Conservation (phyloP, 2,797 vertebrate species). For the Sebastolobus alascanus region DNA sequence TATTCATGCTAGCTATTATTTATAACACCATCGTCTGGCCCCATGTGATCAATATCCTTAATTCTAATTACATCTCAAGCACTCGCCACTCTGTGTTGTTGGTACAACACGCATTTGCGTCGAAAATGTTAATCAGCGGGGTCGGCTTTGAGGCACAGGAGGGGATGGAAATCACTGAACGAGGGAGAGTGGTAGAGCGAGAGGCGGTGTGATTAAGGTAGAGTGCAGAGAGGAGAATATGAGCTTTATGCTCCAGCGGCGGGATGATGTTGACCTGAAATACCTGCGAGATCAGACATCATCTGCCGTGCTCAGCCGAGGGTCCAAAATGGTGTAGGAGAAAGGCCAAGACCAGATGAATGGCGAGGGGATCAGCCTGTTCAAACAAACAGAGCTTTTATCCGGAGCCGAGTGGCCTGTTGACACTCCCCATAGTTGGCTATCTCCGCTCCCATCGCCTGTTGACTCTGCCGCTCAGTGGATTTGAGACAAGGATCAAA, state of each 20-base stretch:
- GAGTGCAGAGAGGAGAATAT: slow-evolving; percentile 53
- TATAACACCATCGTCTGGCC: slow-evolving; percentile 80
- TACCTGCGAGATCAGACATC: slow-evolving; percentile 67
- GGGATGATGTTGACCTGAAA: slow-evolving; percentile 73
- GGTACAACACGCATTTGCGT: slow-evolving; percentile 82
- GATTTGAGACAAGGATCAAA: slow-evolving; percentile 81
- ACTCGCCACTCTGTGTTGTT: slow-evolving; percentile 80
- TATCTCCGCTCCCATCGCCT: slow-evolving; percentile 71
- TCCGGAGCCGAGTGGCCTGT: slow-evolving; percentile 64
- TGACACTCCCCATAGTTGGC: slow-evolving; percentile 69
- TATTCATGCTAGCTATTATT: slow-evolving; percentile 89
- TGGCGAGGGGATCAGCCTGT: slow-evolving; percentile 65
- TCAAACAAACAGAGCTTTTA: slow-evolving; percentile 79
- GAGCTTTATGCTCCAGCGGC: slow-evolving; percentile 47
- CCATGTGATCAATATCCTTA: slow-evolving; percentile 87
- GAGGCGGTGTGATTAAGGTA: slow-evolving; percentile 56
- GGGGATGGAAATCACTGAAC: slow-evolving; percentile 57
- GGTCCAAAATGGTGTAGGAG: slow-evolving; percentile 60
- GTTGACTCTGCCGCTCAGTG: slow-evolving; percentile 77
- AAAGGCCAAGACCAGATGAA: slow-evolving; percentile 72
- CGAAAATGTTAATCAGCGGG: slow-evolving; percentile 85
- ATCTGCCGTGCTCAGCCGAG: slow-evolving; percentile 66
- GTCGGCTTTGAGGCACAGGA: slow-evolving; percentile 48
- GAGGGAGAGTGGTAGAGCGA: slow-evolving; percentile 36
- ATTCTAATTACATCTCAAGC: slow-evolving; percentile 89